Conservation (phyloP, 2,797 vertebrate genomes). For the Gymnoscopelus microlampas region DNA sequence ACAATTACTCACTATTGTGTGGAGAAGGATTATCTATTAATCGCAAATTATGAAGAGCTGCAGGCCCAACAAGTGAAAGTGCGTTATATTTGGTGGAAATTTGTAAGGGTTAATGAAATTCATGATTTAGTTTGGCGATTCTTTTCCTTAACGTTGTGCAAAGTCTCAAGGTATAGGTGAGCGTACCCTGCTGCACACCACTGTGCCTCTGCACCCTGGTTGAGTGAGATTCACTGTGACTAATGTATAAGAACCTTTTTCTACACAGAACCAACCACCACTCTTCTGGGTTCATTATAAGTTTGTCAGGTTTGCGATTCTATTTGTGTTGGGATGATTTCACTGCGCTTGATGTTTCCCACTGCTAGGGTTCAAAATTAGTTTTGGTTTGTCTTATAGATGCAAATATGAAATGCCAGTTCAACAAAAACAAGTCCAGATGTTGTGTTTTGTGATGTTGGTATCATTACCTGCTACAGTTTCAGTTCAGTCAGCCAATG, state of each 20-base stretch:
- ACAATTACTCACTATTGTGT: background rate
- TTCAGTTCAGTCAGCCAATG: background rate
- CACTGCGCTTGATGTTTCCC: background rate
- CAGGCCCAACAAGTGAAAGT: background rate
- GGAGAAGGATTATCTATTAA: too few species aligned
- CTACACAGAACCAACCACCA: background rate
- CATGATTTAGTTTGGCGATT: background rate
- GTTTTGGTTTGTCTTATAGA: background rate
- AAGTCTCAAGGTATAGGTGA: background rate
- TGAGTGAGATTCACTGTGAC: slow-evolving; percentile 6
- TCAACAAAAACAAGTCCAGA: background rate
- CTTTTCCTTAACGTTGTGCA: background rate
- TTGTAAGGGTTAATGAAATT: background rate
- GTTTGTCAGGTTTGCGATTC: background rate
- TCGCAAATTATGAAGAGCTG: background rate
- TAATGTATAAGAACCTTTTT: background rate
- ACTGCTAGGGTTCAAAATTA: background rate
- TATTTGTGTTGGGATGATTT: background rate
- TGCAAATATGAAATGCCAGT: background rate
- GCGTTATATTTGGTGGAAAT: background rate
- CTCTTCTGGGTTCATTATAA: background rate
- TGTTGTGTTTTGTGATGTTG: background rate
- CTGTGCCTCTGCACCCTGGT: background rate
- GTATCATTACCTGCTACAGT: background rate
- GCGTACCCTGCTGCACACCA: background rate